Percentiles rank a stretch among this genome's conserved stretches.
Evolutionary conservation across 1,140 invertebrate species (phyloP).

Genomic region (Drosophila takahashii): DNA sequence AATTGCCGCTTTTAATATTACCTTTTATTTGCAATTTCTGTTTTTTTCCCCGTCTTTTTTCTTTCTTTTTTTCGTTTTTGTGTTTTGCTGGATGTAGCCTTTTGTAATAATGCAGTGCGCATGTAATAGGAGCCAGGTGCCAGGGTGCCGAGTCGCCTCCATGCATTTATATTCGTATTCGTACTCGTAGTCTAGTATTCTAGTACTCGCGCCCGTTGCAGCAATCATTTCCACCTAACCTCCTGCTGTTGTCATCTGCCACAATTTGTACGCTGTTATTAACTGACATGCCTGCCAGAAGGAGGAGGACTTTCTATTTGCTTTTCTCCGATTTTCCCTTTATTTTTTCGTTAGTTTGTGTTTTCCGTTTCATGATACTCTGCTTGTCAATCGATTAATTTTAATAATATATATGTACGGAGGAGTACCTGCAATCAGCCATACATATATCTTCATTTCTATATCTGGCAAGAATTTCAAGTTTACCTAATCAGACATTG

Average conservation of each 20-base stretch:
- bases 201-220: conserved; percentile 40
- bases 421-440: not conserved
- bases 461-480: conserved; percentile 4
- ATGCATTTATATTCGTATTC: conserved; percentile 58
- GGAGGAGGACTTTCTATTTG: conserved; percentile 28
- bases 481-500: conserved; percentile 35
- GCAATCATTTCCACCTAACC: conserved; percentile 66
- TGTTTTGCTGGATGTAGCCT: conserved; percentile 36
- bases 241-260: conserved; percentile 64
- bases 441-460: conserved; percentile 5
- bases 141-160: conserved; percentile 75
- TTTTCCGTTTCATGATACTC: conserved; percentile 26
- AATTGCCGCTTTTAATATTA: conserved; percentile 83
- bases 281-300: conserved; percentile 73
- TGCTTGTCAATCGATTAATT: conserved; percentile 20
- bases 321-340: conserved; percentile 10
- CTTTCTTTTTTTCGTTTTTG: conserved; percentile 9
- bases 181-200: conserved; percentile 11
- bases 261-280: conserved; percentile 80
- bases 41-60: conserved; percentile 18
- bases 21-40: conserved; percentile 80
- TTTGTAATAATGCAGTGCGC: conserved; percentile 80
- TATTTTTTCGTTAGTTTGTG: not conserved
- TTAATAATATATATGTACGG: conserved; percentile 27
- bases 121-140: conserved; percentile 82